Percentiles rank a stretch among this genome's conserved stretches.
Conservation (phyloP, 2,113 vertebrate genomes). For the Clarias batrachus region DNA sequence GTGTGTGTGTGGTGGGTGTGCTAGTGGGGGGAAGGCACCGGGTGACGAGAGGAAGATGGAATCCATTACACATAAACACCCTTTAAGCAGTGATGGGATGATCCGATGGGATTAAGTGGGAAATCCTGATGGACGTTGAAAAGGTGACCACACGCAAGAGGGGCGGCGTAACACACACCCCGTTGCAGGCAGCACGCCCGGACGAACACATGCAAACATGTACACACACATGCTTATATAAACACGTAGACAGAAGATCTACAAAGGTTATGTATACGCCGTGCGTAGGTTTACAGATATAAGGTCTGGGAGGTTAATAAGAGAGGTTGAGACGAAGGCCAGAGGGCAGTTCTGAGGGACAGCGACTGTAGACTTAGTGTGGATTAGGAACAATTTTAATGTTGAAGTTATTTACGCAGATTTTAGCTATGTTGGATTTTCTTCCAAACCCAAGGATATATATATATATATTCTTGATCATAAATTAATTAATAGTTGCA, state of each 20-base stretch:
- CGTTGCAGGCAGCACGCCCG: slow-evolving; percentile 23
- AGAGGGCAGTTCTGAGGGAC: slow-evolving; percentile 54
- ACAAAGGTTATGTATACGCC: not conserved
- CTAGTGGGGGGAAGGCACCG: not conserved
- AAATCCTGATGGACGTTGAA: slow-evolving; percentile 74
- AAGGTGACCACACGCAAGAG: slow-evolving; percentile 70
- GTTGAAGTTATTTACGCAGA: not conserved
- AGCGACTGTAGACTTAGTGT: not conserved
- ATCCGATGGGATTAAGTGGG: slow-evolving; percentile 71
- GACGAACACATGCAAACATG: slow-evolving; percentile 14
- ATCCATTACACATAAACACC: slow-evolving; percentile 74
- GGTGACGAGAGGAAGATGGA: slow-evolving; percentile 58
- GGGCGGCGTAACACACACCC: slow-evolving; percentile 46
- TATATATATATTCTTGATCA: no score
- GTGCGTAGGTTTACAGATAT: slow-evolving; percentile 51
- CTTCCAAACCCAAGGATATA: not conserved
- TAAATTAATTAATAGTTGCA: not conserved
- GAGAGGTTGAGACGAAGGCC: slow-evolving; percentile 49
- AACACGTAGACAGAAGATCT: not conserved
- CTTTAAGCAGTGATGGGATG: slow-evolving; percentile 71
- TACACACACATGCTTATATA: not conserved
- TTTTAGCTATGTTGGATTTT: not conserved
- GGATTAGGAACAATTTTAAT: no score
- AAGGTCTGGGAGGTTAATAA: slow-evolving; percentile 47
- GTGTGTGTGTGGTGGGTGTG: not conserved